Conservation (phyloP, 2,888 invertebrate species). For the Oegoconia quadripuncta region DNA sequence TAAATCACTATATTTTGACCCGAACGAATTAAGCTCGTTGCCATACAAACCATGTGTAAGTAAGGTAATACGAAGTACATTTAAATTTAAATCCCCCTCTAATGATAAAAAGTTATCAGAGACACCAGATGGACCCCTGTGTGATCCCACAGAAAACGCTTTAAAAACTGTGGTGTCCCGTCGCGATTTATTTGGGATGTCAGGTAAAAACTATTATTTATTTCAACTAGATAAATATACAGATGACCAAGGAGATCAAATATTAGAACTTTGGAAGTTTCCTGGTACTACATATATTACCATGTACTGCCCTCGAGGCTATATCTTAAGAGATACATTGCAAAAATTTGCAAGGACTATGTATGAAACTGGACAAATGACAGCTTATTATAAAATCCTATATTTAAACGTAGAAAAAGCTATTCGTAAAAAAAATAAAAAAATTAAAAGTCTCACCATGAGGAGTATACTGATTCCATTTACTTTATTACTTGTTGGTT, state of each 20-base stretch:
- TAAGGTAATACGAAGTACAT: neutral
- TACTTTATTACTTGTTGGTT: neutral
- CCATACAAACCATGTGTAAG: slow-evolving; percentile 6
- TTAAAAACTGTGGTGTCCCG: too few relatives aligned
- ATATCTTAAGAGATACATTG: neutral
- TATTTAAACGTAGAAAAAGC: neutral
- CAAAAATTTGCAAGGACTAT: neutral
- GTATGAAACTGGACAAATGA: neutral
- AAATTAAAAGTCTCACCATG: slow-evolving; percentile 14
- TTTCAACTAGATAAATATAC: neutral
- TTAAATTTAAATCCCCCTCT: neutral
- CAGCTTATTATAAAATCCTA: neutral
- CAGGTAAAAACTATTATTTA: neutral
- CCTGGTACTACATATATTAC: neutral
- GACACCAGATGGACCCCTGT: too few relatives aligned
- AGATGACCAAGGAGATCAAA: neutral
- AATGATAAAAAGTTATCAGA: too few relatives aligned
- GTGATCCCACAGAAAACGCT: too few relatives aligned
- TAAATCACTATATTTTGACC: neutral
- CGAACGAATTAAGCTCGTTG: neutral
- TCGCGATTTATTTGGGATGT: too few relatives aligned
- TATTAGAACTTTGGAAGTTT: neutral
- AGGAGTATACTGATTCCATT: slow-evolving; percentile 14
- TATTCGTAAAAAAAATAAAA: neutral
- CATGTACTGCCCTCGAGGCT: neutral